These are phyloP conservation scores for Mustela nigripes DNA, from an alignment of 2,113 vertebrate species.

Conservation along the genomic window DNA sequence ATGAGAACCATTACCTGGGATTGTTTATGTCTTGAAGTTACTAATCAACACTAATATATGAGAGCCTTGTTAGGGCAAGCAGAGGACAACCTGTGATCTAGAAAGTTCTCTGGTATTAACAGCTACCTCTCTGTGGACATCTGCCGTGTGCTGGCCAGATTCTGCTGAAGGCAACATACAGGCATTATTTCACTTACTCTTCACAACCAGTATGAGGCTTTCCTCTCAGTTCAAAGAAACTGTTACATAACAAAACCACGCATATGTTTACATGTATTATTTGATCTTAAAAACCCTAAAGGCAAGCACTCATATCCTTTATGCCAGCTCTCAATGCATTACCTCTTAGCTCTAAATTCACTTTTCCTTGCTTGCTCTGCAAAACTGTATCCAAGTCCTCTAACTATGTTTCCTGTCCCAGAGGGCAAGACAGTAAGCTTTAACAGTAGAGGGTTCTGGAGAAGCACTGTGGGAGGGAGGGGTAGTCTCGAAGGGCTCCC, in stretches of 20 bases:
- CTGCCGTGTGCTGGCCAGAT: neutral
- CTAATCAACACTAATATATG: neutral
- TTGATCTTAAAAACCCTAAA: neutral
- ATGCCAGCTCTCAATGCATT: neutral
- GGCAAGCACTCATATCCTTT: neutral
- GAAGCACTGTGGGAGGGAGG: neutral
- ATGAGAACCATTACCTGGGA: neutral
- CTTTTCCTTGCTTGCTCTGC: neutral
- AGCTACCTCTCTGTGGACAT: neutral
- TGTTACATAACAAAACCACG: neutral
- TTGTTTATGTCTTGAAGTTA: neutral
- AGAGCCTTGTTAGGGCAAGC: neutral
- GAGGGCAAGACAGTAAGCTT: neutral
- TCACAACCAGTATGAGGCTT: neutral
- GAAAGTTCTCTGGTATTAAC: neutral
- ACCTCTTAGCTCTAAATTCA: constrained; percentile 15
- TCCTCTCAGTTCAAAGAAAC: neutral
- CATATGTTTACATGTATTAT: neutral
- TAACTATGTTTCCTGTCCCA: neutral
- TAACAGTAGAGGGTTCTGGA: neutral
- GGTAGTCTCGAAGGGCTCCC: neutral
- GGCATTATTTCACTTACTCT: neutral
- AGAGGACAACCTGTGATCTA: neutral
- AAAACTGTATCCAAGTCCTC: neutral
- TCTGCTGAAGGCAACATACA: neutral